These are phyloP conservation scores for Botia almorhae DNA, from an alignment of 2,797 vertebrate species.

Conservation along the genomic window DNA sequence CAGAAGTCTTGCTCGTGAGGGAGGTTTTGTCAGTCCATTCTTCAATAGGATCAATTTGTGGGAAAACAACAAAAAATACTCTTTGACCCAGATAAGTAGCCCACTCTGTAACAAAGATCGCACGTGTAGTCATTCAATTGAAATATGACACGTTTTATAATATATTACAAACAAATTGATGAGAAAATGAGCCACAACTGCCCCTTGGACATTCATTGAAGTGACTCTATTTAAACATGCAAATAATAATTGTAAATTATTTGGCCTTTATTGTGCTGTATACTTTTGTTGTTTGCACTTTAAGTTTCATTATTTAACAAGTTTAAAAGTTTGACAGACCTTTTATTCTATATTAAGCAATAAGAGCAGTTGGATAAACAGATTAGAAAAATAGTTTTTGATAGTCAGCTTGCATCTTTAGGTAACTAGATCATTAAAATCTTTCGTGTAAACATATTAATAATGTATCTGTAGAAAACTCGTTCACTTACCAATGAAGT, in stretches of 20 bases:
- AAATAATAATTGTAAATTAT: neutral
- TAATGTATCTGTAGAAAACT: neutral
- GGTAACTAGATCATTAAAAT: too few relatives aligned
- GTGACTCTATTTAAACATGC: too few relatives aligned
- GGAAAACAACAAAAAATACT: constrained; percentile 94
- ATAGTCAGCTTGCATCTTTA: too few relatives aligned
- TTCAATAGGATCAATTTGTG: constrained; percentile 81
- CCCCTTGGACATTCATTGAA: neutral
- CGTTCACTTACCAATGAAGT: constrained; percentile 83
- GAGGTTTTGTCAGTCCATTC: constrained; percentile 71
- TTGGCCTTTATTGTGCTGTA: too few relatives aligned
- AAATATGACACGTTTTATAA: neutral
- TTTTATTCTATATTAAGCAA: too few relatives aligned
- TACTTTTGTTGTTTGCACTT: too few relatives aligned
- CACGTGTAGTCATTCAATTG: neutral
- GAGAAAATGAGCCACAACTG: too few relatives aligned
- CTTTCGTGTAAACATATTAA: neutral
- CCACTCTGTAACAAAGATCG: constrained; percentile 77
- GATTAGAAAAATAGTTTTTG: too few relatives aligned
- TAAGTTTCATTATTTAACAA: too few relatives aligned
- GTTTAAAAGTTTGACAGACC: too few relatives aligned
- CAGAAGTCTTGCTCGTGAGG: constrained; percentile 65
- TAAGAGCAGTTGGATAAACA: too few relatives aligned
- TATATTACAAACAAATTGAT: neutral
- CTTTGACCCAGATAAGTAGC: constrained; percentile 89